Evolutionary conservation across 2,888 invertebrate species (phyloP), one percentile per base, ranked within the genome.

Genomic region (Tetropium fuscum): DNA sequence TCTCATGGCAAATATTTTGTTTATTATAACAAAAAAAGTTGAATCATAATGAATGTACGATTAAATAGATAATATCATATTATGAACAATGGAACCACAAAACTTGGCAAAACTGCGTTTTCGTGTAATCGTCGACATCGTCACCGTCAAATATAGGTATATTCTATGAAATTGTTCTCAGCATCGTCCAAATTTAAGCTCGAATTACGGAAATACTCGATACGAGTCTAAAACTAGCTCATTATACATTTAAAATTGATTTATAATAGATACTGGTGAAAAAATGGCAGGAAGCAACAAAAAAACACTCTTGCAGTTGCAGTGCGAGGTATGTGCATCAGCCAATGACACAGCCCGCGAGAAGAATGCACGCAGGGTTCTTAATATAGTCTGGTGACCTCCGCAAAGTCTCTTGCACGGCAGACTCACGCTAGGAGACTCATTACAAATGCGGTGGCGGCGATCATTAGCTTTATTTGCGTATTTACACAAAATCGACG

Each of bases 361-460:
- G 67, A 74, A 74, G 76, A 74, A 75, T 75, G 74, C 71, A 73
- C 69, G 68, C 72, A 68, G 64, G 62, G 71, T 65, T 73, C 77
- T 77, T 78, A 77, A 77, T 75, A 76, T 77, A 77, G 73, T 73
- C 67, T 68, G 53, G 67, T 74, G 75, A 77, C 76, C 77, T 77
- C 76, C 75, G 72, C 51, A 61, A 45, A 45, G 59, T 54, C 64
- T 59, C 60, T 64, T 58, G 43, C 40, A 32, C 27, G 53, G 43
- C 34, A 59, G 59, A 51, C 58, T 61, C 63, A 53, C 58, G 53
- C 58, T 59, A 61, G 58, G 59, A 58, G 48, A 53, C 53, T 55
- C 58, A 56, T 64, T 60, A 58, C 34, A 43, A 54, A 48, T 41
- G 56, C 62, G 54, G 43, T 58, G 48, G 36, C 15, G 38, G 27